Base-by-base conservation (phyloP, 2,797 vertebrate species). In the Coregonus ussuriensis region DNA sequence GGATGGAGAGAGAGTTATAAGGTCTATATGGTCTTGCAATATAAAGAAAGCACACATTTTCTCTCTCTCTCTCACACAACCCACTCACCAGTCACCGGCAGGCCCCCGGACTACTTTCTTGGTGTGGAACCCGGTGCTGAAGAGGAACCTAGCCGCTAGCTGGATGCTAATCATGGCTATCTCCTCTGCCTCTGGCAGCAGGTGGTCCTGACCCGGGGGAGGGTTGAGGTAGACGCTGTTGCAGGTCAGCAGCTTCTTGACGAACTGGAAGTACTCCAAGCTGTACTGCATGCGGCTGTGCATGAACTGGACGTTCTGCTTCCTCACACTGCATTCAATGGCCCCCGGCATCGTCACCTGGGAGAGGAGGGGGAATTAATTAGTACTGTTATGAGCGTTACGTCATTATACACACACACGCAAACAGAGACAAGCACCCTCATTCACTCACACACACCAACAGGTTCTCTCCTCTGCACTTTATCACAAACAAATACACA, bases 91-190 rank as follows among this genome's bases (percentile, higher is more conserved):
- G 85, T 97, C 96, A 89, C 96, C 96, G 90, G 96, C 96, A 81
- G 95, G 95, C 74, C 96, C 96, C 86, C 96, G 95, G 79, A 97
- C 96, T 83, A 96, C 92, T 93, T 97, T 97, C 95, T 97, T 97
- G 87, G 96, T 97, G 88, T 97, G 96, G 93, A 97, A 97, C 91
- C 96, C 96, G 86, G 96, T 96, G 88, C 95, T 97, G 91, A 97
- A 97, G 84, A 97, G 94, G 91, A 97, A 97, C 82, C 95, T 94
- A 91, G 96, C 95, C 90, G 96, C 95, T 86, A 97, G 96, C 85
- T 97, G 96, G 93, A 97, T 96, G 91, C 96, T 97, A 91, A 97
- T 97, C 95, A 95, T 97, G 81, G 96, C 95, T 90, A 97, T 96
- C 94, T 97, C 96, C 93, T 97, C 96, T 88, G 96, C 95, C 93